Evolutionary conservation across 2,797 vertebrate species (phyloP), one percentile per base, ranked within the genome.

Genomic region (Enteromius unitaeniatus): DNA sequence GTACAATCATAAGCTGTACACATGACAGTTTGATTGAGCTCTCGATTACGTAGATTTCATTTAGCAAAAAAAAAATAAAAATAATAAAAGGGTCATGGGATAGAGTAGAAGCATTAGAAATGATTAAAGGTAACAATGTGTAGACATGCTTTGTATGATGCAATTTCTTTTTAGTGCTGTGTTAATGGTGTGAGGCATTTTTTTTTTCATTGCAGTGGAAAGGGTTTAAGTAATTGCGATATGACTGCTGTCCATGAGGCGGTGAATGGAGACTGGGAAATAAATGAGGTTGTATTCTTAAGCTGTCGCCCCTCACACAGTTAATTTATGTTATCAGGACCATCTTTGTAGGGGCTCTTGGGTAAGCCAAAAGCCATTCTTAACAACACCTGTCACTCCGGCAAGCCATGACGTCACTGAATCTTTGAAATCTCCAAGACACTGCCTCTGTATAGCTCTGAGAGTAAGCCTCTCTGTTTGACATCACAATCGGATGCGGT

Each of bases 241-340:
- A 64, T 68, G 60, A 67, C 31, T 67, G 34, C 81, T 53, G 60
- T 42, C 60, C n/a, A 17, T 76, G 60, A 65, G 34, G 53, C 51
- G 34, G 79, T 15, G 17, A 77, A 49, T 42, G 69, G 45, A 77
- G 40, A 64, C 34, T 84, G 70, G 26, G 74, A 85, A 78, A 72
- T 31, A 81, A 85, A 93, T 90, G 83, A 91, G 88, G 62, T 81
- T 86, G 88, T 91, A 90, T 92, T 92, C 89, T 90, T 92, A 93
- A 92, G 88, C 92, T 89, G 86, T 91, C 90, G 90, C 90, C 90
- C 86, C 60, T 91, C 91, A 89, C 88, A 88, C 89, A 93, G 90
- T 93, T 95, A 92, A 95, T 95, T 95, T 95, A 94, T 93, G 94
- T 95, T 93, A 95, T 95, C 93, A 3, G 23, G 37, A 81, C 89